Evolutionary conservation across 2,113 vertebrate genomes (phyloP).

Genomic region (Tursiops truncatus): DNA sequence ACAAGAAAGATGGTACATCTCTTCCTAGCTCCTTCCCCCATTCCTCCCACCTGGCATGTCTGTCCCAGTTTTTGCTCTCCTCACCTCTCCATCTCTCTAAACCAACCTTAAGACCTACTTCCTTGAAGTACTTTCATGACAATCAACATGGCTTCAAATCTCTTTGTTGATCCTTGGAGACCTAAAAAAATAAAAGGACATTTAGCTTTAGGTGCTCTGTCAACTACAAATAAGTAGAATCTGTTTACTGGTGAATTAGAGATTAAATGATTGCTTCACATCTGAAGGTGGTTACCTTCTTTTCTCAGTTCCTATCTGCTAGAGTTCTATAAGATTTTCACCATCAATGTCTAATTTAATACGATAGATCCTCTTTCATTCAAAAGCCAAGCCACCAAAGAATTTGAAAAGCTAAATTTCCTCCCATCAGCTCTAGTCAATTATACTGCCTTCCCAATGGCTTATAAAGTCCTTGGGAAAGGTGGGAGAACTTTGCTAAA

Average conservation of each 20-base stretch:
- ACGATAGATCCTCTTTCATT: background rate
- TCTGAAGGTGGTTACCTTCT: background rate
- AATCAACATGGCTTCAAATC: background rate
- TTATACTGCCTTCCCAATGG: conserved; percentile 32
- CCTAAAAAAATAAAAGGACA: background rate
- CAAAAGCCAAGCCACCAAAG: conserved; percentile 34
- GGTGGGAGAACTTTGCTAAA: conserved; percentile 52
- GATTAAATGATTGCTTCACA: background rate
- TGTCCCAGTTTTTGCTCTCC: background rate
- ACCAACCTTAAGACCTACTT: background rate
- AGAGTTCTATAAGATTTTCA: conserved; percentile 7
- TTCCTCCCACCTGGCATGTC: background rate
- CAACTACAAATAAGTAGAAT: background rate
- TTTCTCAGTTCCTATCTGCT: background rate
- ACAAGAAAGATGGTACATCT: background rate
- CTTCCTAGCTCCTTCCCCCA: background rate
- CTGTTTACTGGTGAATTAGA: background rate
- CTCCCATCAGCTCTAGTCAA: background rate
- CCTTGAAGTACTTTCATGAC: background rate
- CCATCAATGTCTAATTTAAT: background rate
- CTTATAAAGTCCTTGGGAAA: conserved; percentile 57
- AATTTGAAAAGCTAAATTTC: background rate
- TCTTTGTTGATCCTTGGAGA: background rate
- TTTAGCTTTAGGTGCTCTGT: background rate
- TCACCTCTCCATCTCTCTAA: background rate